Evolutionary conservation across 2,797 vertebrate genomes (phyloP), one percentile per base, ranked within the genome.

Genomic region (Xerus rutilus): DNA sequence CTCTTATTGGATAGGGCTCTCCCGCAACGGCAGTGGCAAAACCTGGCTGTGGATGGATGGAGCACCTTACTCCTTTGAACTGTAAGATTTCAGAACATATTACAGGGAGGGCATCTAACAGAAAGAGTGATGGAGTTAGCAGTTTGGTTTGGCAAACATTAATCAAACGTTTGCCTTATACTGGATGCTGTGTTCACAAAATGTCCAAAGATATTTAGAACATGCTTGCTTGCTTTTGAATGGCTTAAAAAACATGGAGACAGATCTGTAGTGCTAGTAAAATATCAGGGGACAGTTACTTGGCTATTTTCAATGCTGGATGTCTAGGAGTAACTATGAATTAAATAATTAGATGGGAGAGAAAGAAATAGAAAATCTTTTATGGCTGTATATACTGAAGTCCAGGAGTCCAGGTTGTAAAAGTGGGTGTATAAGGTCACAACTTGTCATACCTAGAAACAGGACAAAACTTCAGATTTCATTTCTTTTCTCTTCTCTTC

Each of bases 1-100:
- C 97, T 98, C 97, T 91, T 98, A 98, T 83, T 98, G 97, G 97
- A 97, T 95, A 89, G 97, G 97, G 73, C 95, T 98, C 3, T 96
- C 96, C 21, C 97, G 97, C 81, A 96, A 93, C 1, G 21, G 93
- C 52, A 93, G 85, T 49, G 45, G 78, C 87, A 86, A 96, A 67
- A 64, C 84, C 69, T 98, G 97, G 97, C 94, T 97, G 77, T 98
- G 97, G 97, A 82, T 72, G 3, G 96, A 97, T 9, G 97, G 97
- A 83, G 17, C 95, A 18, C 73, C 94, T 28, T 94, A 96, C 45
- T 64, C 91, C 30, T 89, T 89, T 30, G 79, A 97, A 83, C 84
- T 97, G 97, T 98, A 97, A 97, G 97, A 47, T 62, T 67, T 70
- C 35, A 49, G 47, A 67, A 54, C 5, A 14, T 76, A 86, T 64